Evolutionary conservation across 1,140 invertebrate genomes (phyloP).

Genomic region (Mizuhopecten yessoensis): DNA sequence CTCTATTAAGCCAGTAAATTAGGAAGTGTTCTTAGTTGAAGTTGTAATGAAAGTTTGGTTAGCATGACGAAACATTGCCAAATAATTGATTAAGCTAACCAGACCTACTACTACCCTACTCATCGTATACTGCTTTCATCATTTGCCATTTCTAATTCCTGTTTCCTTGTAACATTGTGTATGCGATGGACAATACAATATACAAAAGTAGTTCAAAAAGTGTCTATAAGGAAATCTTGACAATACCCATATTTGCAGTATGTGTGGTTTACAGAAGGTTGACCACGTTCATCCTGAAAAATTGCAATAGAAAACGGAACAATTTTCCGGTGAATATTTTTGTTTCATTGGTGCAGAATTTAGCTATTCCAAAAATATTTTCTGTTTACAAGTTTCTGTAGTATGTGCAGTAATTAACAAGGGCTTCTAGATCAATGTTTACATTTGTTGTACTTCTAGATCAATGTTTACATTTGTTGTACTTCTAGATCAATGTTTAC

Average conservation of each 20-base stretch:
- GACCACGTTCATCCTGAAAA: neutral
- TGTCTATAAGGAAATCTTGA: neutral
- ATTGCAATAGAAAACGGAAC: too few species aligned
- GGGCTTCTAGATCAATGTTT: too few species aligned
- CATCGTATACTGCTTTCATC: neutral
- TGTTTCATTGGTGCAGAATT: too few species aligned
- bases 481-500: too few species aligned
- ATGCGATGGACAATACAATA: neutral
- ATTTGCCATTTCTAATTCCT: slow-evolving; percentile 31
- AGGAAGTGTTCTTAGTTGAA: neutral
- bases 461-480: too few species aligned
- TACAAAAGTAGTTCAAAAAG: neutral
- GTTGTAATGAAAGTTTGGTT: neutral
- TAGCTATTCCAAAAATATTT: too few species aligned
- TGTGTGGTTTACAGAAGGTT: neutral
- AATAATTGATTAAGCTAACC: neutral
- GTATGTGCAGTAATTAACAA: too few species aligned
- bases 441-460: too few species aligned
- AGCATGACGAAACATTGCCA: neutral
- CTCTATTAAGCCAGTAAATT: neutral
- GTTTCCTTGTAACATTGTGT: neutral
- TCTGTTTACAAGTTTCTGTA: too few species aligned
- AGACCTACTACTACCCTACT: neutral
- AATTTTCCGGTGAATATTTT: too few species aligned
- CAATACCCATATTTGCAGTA: neutral